Base-by-base conservation (phyloP, 2,113 vertebrate species). In the Mesocricetus auratus region DNA sequence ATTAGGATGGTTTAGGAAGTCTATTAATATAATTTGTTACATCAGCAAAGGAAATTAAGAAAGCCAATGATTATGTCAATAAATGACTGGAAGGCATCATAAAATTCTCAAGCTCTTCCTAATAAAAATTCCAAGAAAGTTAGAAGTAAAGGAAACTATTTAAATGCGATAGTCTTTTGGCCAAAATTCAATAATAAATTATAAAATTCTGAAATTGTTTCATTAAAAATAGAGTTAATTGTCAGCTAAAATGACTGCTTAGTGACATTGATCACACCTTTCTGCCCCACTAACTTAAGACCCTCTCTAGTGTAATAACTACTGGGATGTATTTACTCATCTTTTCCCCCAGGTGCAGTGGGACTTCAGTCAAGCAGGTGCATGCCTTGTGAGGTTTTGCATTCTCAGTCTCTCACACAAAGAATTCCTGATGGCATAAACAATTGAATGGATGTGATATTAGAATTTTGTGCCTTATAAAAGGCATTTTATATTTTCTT, bases 31-130 rank as follows among this genome's bases (percentile, higher is more conserved):
- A 89, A 94, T 96, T 97, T 98, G 89, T 93, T 95, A 89, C 31
- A 97, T 92, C 86, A 96, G 89, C 91, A 97, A 97, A 95, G 90
- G 92, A 95, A 96, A 92, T 93, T 58, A 94, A 94, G 81, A 95
- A 96, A 97, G 71, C 29, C 89, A 89, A 87, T 97, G 91, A 89
- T 95, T 97, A 75, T 95, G 93, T 97, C 91, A 96, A 95, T 96
- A 95, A 69, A 86, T 95, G 77, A 78, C 89, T 91, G 74, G 90
- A 93, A 97, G 96, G 26, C 77, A 91, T 95, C 86, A 93, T 96
- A 97, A 97, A 98, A 90, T 87, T 81, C 68, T 93, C 87, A 79
- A 95, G 45, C 64, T 36, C 42, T 93, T 93, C n/a, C 86, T 95
- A 86, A 97, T 97, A 95, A 95, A 97, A 96, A 94, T 89, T 82